A percentile compares a stretch with the other conserved stretches of the same genome.
These are phyloP conservation scores for Calameuta pallipes DNA, from an alignment of 2,888 invertebrate species.

Conservation along the genomic window DNA sequence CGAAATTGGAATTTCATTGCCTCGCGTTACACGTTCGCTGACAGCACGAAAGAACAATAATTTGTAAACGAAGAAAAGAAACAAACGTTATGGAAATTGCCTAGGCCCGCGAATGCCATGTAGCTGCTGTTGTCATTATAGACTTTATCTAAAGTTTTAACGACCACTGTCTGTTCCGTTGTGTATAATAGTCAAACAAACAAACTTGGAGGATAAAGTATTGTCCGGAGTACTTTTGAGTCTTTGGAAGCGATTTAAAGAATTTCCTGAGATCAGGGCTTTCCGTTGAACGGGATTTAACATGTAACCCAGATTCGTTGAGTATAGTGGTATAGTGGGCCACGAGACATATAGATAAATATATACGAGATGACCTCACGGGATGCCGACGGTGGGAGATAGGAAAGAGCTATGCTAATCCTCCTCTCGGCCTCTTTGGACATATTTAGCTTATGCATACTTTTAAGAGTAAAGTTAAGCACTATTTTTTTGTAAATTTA, in stretches of 20 bases:
- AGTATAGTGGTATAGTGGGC: neutral
- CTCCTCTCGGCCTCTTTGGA: slow-evolving; percentile 3
- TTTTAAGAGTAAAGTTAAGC: neutral
- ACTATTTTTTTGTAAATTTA: neutral
- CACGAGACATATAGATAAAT: slow-evolving; percentile 9
- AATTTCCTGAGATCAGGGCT: neutral
- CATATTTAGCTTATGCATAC: neutral
- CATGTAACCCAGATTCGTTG: slow-evolving; percentile 12
- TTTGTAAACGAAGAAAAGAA: neutral
- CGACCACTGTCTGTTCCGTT: neutral
- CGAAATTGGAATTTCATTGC: neutral
- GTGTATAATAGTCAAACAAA: neutral
- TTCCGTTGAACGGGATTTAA: neutral
- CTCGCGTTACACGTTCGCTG: neutral
- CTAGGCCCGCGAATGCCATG: neutral
- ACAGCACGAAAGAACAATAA: neutral
- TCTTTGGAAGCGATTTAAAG: neutral
- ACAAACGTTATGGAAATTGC: neutral
- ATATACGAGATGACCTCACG: slow-evolving; percentile 6
- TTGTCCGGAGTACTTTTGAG: neutral
- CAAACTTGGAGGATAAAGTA: neutral
- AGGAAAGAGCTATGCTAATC: neutral
- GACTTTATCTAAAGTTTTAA: neutral
- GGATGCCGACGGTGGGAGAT: neutral
- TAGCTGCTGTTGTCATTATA: neutral